Conservation (phyloP, 2,888 invertebrate species). For the Euphydryas editha region DNA sequence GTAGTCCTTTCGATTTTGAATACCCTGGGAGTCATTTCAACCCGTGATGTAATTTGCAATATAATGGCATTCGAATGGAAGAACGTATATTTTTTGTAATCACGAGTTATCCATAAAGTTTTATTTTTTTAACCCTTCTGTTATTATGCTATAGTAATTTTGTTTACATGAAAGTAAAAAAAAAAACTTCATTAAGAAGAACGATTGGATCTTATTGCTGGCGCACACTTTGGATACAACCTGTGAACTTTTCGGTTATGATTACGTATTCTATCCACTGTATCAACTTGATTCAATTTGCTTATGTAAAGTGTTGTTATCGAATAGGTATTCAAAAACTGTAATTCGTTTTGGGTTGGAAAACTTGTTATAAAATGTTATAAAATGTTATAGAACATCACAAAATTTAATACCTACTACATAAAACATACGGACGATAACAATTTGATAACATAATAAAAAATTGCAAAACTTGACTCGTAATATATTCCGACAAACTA, state of each 20-base stretch:
- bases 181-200: too few species aligned
- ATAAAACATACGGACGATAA: too few species aligned
- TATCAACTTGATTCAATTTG: too few species aligned
- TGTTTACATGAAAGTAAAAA: neutral
- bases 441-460: too few species aligned
- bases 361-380: neutral
- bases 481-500: too few species aligned
- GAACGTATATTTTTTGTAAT: neutral
- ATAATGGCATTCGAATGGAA: neutral
- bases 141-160: neutral
- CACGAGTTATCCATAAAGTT: neutral
- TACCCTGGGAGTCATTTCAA: conserved; percentile 35
- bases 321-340: too few species aligned
- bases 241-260: too few species aligned
- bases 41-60: conserved; percentile 25
- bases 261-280: too few species aligned
- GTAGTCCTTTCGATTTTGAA: conserved; percentile 38
- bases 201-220: too few species aligned
- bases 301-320: too few species aligned
- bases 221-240: too few species aligned
- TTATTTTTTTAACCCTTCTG: neutral
- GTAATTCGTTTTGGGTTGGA: neutral
- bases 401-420: neutral
- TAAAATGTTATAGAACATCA: neutral
- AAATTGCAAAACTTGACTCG: too few species aligned